phyloP scores from a whole-genome alignment of 2,888 invertebrate genomes.

The Tenthredo mesomela region DNA sequence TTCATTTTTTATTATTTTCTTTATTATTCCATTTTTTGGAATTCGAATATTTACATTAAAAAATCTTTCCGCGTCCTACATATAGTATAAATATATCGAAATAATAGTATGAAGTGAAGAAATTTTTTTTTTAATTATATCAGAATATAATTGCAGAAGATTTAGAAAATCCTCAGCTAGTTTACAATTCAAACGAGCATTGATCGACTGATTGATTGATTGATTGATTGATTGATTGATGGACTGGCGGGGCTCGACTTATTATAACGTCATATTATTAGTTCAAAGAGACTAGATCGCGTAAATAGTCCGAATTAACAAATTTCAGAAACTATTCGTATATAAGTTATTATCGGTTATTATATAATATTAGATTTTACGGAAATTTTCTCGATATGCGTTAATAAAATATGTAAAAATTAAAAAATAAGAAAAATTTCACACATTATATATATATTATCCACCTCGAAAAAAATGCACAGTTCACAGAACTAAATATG shows the following conservation, averaged over 20 bases:
- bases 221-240: not conserved
- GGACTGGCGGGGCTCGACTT: not conserved
- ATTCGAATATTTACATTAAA: too few relatives aligned
- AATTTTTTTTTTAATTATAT: too few relatives aligned
- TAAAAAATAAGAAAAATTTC: too few relatives aligned
- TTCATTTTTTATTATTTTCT: too few relatives aligned
- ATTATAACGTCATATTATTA: not conserved
- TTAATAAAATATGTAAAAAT: too few relatives aligned
- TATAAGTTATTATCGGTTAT: not conserved
- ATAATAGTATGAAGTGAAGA: too few relatives aligned
- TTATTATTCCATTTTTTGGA: too few relatives aligned
- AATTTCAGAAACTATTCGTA: not conserved
- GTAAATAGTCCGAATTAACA: not conserved
- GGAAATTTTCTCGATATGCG: not conserved
- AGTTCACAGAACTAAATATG: not conserved
- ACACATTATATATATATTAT: too few relatives aligned
- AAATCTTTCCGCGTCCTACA: too few relatives aligned
- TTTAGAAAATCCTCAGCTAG: too few relatives aligned
- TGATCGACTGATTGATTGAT: not conserved
- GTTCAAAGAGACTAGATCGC: constrained; percentile 6
- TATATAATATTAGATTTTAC: not conserved
- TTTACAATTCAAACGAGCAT: constrained; percentile 29
- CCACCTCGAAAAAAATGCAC: not conserved
- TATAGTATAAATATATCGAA: too few relatives aligned
- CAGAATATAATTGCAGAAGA: too few relatives aligned